Evolutionary conservation across 2,888 invertebrate genomes (phyloP).

Genomic region (Ophraella communa): DNA sequence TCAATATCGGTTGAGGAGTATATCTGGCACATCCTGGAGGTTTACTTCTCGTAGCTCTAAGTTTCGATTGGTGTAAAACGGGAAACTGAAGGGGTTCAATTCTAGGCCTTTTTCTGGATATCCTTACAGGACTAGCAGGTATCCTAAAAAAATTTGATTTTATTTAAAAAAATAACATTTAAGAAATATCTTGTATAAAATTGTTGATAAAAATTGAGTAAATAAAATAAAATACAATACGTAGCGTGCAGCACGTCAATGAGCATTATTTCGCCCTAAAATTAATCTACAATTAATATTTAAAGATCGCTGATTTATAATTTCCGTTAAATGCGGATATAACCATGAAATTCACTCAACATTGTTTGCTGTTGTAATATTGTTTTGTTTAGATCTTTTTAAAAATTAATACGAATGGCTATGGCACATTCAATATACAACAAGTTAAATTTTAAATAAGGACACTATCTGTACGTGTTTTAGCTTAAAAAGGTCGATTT

Average conservation of each 20-base stretch:
- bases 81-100: constrained; percentile 66
- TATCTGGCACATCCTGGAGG: constrained; percentile 69
- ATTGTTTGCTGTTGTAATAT: not conserved
- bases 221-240: too few species aligned
- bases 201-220: too few species aligned
- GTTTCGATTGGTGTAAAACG: constrained; percentile 62
- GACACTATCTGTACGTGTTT: not conserved
- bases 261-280: too few species aligned
- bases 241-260: too few species aligned
- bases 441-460: not conserved
- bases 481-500: not conserved
- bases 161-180: not conserved
- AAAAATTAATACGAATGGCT: not conserved
- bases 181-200: too few species aligned
- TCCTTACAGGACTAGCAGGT: constrained; percentile 70
- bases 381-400: not conserved
- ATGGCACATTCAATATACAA: not conserved
- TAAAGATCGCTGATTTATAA: too few species aligned
- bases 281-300: too few species aligned
- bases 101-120: constrained; percentile 70
- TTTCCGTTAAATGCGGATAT: too few species aligned
- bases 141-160: constrained; percentile 61
- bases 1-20: constrained; percentile 93
- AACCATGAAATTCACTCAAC: constrained; percentile 2
- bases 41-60: constrained; percentile 61